phyloP scores from a whole-genome alignment of 2,113 vertebrate species.

The Lates calcarifer region DNA sequence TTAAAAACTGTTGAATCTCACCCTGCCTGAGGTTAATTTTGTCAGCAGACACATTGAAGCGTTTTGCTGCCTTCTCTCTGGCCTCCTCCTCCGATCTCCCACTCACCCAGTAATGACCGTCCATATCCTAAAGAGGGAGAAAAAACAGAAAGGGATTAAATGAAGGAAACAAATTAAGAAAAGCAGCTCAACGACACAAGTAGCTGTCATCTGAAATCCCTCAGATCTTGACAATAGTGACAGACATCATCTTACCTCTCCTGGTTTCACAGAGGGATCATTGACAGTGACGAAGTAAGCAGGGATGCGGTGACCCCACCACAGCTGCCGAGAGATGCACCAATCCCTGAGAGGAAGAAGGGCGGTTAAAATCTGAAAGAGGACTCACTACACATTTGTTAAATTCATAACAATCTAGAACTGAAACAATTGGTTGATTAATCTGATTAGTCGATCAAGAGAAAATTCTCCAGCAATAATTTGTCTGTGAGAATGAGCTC shows the following conservation, averaged over 20 bases:
- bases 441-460: not conserved
- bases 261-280: constrained; percentile 86
- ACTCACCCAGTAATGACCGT: constrained; percentile 92
- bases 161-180: not conserved
- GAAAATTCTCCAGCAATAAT: not conserved
- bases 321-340: constrained; percentile 94
- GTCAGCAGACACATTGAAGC: constrained; percentile 86
- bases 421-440: not conserved
- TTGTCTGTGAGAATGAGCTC: not conserved
- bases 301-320: constrained; percentile 94
- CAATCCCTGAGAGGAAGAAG: constrained; percentile 84
- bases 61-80: constrained; percentile 87
- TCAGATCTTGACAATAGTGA: not conserved
- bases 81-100: constrained; percentile 88
- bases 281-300: constrained; percentile 90
- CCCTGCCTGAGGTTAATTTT: constrained; percentile 91
- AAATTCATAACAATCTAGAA: constrained; percentile 8
- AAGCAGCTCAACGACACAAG: not conserved
- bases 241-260: constrained; percentile 82
- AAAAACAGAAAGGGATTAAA: constrained; percentile 11
- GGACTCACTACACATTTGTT: not conserved
- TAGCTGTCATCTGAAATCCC: constrained; percentile 21
- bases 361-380: constrained; percentile 2
- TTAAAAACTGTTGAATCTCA: constrained; percentile 60
- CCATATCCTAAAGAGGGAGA: constrained; percentile 85